phyloP scores from a whole-genome alignment of 2,888 invertebrate genomes.

The Cactoblastis cactorum region DNA sequence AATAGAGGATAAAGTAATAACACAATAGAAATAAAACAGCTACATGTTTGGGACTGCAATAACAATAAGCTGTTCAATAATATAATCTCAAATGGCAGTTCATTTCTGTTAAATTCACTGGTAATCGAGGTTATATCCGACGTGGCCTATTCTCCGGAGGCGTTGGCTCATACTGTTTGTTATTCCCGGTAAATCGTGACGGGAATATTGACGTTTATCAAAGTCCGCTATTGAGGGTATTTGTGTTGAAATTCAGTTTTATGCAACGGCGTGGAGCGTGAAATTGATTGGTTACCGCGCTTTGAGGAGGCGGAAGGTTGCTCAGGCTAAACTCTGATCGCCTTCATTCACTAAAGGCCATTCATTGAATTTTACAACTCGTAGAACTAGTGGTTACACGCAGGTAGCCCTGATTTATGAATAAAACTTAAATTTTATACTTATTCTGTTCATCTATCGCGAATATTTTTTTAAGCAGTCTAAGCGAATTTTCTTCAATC shows the following conservation, averaged over 20 bases:
- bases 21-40: constrained; percentile 53
- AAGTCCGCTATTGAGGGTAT: constrained; percentile 41
- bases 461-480: constrained; percentile 7
- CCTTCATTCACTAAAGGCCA: constrained; percentile 53
- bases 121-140: constrained; percentile 35
- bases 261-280: constrained; percentile 70
- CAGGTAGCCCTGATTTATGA: constrained; percentile 59
- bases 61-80: constrained; percentile 43
- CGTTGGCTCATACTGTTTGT: constrained; percentile 64
- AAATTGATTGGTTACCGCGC: constrained; percentile 61
- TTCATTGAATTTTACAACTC: constrained; percentile 63
- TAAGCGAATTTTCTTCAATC: too few species aligned
- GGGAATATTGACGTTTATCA: constrained; percentile 32
- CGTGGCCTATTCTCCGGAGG: constrained; percentile 58
- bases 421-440: constrained; percentile 39
- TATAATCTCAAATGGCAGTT: constrained; percentile 56
- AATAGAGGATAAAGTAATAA: neutral
- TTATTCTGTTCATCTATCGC: constrained; percentile 23
- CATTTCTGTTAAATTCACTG: constrained; percentile 52
- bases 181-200: constrained; percentile 49
- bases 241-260: constrained; percentile 61
- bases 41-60: constrained; percentile 41
- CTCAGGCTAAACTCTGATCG: constrained; percentile 40
- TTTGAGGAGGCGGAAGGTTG: constrained; percentile 58
- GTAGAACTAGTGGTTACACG: constrained; percentile 43